phyloP scores from a whole-genome alignment of 2,888 invertebrate species.

The Gisinianus flammeolus region DNA sequence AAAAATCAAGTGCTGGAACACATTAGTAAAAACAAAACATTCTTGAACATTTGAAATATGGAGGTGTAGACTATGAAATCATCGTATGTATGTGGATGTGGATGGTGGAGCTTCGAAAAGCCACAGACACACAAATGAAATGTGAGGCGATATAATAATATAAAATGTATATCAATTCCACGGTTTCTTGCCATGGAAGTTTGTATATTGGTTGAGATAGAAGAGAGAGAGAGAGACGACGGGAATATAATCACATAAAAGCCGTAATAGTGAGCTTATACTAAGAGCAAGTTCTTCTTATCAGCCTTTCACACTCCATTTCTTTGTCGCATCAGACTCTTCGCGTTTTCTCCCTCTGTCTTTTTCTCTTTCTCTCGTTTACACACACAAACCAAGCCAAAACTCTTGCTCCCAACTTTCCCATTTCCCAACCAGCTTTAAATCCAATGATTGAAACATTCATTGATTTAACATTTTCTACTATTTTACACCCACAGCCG shows the following conservation, averaged over 20 bases:
- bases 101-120: too few species aligned
- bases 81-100: too few species aligned
- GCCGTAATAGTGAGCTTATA: neutral
- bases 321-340: neutral
- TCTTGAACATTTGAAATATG: too few species aligned
- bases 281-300: neutral
- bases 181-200: neutral
- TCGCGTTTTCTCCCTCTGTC: neutral
- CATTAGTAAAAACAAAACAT: too few species aligned
- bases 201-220: neutral
- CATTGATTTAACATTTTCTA: neutral
- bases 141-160: neutral
- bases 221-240: neutral
- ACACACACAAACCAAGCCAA: neutral
- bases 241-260: neutral
- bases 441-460: neutral
- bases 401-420: neutral
- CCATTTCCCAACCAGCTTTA: neutral
- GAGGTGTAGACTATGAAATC: too few species aligned
- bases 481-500: neutral
- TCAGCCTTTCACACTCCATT: neutral
- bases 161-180: neutral
- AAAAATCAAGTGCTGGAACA: too few species aligned
- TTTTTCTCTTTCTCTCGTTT: neutral
- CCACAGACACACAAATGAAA: too few species aligned